Evolutionary conservation across 2,797 vertebrate species (phyloP), one percentile per base, ranked within the genome.

Genomic region (Takifugu rubripes): DNA sequence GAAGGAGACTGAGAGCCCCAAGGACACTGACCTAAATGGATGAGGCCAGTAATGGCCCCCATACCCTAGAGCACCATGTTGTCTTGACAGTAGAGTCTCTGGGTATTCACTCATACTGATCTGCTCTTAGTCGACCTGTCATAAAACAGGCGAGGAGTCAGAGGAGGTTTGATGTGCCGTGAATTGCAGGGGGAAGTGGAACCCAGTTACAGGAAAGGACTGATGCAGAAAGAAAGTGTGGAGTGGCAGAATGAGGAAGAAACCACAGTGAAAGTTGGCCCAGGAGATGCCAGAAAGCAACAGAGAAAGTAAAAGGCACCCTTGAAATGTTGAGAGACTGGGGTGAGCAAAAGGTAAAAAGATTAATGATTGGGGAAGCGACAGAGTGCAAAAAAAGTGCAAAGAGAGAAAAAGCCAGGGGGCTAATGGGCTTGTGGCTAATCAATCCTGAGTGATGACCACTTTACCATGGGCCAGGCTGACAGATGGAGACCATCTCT

Each of bases 381-480:
- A 56, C 63, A 17, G 46, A 52, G 49, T 16, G 11, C 62, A 59
- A 70, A 69, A 81, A 57, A 74, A 64, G 58, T 51, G 65, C 54
- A 75, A 72, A 81, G 64, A 73, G 67, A 78, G 76, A 73, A 80
- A 79, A 78, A 76, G 84, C 84, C 83, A 76, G 73, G 66, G 82
- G 84, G 76, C 86, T 88, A 90, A 89, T 89, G 86, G 84, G 64
- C 81, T 77, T 48, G 33, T 84, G 78, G 79, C 77, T 83, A 87
- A 89, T 90, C 87, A 88, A 88, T 90, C 75, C 78, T 82, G 82
- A 85, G 78, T 82, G 84, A 88, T 87, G 86, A 79, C 85, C 85
- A 88, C 87, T 89, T 84, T 88, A 66, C 82, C 83, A 74, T 36
- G 59, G 74, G 61, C 68, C 68, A 40, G 72, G 68, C 78, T 75